phyloP scores from a whole-genome alignment of 2,113 vertebrate species.

The Lynx canadensis region DNA sequence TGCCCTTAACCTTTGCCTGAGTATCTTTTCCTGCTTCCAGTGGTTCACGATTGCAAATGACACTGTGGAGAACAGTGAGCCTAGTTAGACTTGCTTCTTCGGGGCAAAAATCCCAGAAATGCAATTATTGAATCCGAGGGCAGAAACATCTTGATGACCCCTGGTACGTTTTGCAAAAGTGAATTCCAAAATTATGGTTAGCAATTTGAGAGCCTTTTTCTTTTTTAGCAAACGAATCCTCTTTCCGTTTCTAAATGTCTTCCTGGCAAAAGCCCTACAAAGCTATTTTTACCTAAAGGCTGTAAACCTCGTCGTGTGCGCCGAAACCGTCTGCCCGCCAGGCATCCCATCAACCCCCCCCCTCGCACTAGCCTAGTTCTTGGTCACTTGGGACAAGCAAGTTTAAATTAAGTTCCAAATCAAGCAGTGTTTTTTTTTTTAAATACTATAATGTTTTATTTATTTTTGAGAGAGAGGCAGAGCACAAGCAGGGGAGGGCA shows the following conservation, averaged over 20 bases:
- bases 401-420: conserved; percentile 36
- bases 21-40: background rate
- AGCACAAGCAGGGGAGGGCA: too few relatives aligned
- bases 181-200: conserved; percentile 30
- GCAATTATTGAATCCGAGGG: background rate
- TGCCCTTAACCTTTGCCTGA: background rate
- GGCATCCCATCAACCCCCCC: background rate
- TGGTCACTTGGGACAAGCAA: conserved; percentile 2
- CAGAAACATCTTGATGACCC: background rate
- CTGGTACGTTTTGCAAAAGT: background rate
- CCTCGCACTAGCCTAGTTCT: background rate
- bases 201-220: conserved; percentile 25
- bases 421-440: background rate
- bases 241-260: conserved; percentile 41
- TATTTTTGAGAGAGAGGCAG: too few relatives aligned
- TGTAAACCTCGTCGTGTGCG: background rate
- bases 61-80: rapidly evolving
- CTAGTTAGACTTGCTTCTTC: background rate
- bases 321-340: background rate
- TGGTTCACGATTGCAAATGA: background rate
- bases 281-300: conserved; percentile 72
- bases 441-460: too few relatives aligned
- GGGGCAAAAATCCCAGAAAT: background rate
- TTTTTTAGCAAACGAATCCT: conserved; percentile 66
- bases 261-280: conserved; percentile 52